phyloP scores from a whole-genome alignment of 2,113 vertebrate species.

The Ardeotis arabs region DNA sequence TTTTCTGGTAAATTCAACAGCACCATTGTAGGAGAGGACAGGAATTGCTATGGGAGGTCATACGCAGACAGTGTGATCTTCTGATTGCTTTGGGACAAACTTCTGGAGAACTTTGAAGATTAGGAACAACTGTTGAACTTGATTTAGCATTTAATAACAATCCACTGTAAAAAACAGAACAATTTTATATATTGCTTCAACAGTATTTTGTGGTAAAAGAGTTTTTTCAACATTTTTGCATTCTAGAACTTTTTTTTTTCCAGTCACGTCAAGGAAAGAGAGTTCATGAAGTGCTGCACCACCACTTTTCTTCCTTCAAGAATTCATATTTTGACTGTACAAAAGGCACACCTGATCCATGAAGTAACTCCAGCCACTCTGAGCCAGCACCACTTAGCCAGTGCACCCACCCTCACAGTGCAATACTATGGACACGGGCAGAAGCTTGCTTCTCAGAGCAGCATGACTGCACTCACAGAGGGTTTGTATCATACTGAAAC shows the following conservation, averaged over 20 bases:
- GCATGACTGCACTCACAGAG: accelerated
- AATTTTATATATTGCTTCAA: neutral
- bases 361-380: neutral
- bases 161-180: neutral
- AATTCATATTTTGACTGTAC: neutral
- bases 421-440: neutral
- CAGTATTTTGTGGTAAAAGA: neutral
- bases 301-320: neutral
- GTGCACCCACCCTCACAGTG: no score
- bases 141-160: neutral
- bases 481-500: neutral
- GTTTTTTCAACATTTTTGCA: neutral
- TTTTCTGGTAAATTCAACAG: neutral
- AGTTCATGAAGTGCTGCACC: neutral
- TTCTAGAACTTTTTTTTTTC: neutral
- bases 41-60: neutral
- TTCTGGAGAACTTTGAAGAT: neutral
- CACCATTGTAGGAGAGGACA: neutral
- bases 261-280: neutral
- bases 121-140: neutral
- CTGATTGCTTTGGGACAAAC: neutral
- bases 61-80: neutral
- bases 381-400: neutral
- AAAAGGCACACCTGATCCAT: neutral
- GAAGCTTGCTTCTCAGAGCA: neutral